Conservation (phyloP, 2,113 vertebrate species). For the Neotoma lepida region DNA sequence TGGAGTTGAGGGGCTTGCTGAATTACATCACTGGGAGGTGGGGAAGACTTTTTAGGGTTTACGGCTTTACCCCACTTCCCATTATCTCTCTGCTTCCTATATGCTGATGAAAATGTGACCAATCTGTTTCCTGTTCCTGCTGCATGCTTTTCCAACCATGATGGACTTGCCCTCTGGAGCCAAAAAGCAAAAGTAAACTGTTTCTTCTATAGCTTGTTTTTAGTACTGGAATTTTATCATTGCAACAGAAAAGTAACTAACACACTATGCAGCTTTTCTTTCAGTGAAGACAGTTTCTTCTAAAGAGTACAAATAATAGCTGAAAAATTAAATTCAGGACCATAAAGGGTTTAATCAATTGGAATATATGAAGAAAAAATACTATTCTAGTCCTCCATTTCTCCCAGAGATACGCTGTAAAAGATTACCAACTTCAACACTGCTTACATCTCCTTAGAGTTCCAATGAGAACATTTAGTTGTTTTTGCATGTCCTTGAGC, state of each 20-base stretch:
- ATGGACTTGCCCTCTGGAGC: neutral
- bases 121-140: neutral
- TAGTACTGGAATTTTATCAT: neutral
- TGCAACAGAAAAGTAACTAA: neutral
- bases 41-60: neutral
- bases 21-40: neutral
- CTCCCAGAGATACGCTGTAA: neutral
- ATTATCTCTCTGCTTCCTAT: neutral
- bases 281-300: neutral
- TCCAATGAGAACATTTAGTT: neutral
- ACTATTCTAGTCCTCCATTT: neutral
- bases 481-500: neutral
- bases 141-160: neutral
- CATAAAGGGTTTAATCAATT: neutral
- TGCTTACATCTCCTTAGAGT: constrained; percentile 26
- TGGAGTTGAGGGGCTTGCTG: neutral
- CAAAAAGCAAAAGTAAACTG: neutral
- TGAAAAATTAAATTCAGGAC: constrained; percentile 16
- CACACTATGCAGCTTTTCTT: neutral
- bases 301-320: neutral
- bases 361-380: neutral
- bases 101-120: no score
- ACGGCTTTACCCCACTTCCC: neutral
- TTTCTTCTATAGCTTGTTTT: neutral
- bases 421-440: neutral